These are phyloP conservation scores for Lypha dubia DNA, from an alignment of 2,888 invertebrate genomes.

Conservation along the genomic window DNA sequence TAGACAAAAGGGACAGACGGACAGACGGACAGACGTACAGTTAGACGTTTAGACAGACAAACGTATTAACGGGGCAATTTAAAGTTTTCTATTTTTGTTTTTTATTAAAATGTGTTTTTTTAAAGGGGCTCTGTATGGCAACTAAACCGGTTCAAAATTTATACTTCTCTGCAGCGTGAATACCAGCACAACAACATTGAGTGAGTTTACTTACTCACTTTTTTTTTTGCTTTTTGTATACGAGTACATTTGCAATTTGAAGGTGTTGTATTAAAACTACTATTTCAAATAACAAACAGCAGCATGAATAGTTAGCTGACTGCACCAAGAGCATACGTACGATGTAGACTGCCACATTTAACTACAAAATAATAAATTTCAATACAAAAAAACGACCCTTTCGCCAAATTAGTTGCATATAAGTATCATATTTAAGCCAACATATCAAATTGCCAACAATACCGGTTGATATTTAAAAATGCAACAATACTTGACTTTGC, in stretches of 20 bases:
- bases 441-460: conserved; percentile 53
- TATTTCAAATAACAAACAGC: conserved; percentile 16
- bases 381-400: conserved; percentile 42
- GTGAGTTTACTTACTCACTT: neutral
- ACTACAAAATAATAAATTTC: neutral
- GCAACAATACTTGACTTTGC: conserved; percentile 63
- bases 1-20: no score
- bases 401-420: conserved; percentile 58
- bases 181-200: conserved; percentile 10
- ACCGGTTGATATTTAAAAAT: conserved; percentile 56
- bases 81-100: conserved; percentile 1
- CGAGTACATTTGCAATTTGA: conserved; percentile 51
- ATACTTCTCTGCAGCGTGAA: conserved; percentile 9
- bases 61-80: conserved; percentile 34
- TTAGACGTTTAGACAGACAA: conserved; percentile 15
- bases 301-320: neutral
- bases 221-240: conserved; percentile 4
- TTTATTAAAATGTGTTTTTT: neutral
- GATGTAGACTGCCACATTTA: conserved; percentile 27
- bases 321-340: conserved; percentile 32
- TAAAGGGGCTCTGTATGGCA: conserved; percentile 60
- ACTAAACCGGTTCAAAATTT: conserved; percentile 61
- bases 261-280: conserved; percentile 50
- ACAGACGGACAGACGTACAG: conserved; percentile 10
- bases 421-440: conserved; percentile 53